These are phyloP conservation scores for Cliona cf. orientalis DNA, from an alignment of 37 sponge, comb jelly and placozoan species.

Conservation along the genomic window DNA sequence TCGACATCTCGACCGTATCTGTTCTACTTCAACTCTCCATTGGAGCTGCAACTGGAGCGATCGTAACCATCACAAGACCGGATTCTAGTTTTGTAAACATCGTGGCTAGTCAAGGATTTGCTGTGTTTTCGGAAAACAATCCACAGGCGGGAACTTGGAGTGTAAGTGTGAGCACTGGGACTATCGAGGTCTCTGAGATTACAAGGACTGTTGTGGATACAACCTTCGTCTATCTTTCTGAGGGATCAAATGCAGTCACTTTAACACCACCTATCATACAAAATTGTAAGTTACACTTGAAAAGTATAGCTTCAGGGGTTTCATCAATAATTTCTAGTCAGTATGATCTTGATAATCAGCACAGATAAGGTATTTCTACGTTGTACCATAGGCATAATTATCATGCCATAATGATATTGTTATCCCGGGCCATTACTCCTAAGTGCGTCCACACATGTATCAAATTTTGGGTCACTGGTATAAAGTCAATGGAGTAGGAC, in stretches of 20 bases:
- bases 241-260: neutral
- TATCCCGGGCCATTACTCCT: too few species aligned
- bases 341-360: too few species aligned
- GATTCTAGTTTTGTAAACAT: neutral
- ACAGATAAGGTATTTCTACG: too few species aligned
- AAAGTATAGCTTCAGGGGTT: too few species aligned
- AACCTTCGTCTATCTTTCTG: neutral
- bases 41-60: neutral
- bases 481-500: too few species aligned
- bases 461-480: too few species aligned
- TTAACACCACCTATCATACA: neutral
- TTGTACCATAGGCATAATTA: too few species aligned
- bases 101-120: neutral
- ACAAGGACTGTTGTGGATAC: neutral
- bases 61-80: constrained; percentile 1
- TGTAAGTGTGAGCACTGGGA: constrained; percentile 14
- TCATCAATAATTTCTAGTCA: too few species aligned
- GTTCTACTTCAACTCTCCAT: neutral
- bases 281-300: constrained; percentile 31
- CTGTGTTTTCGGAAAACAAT: neutral
- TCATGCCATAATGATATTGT: too few species aligned
- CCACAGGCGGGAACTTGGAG: constrained; percentile 7
- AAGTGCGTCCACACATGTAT: too few species aligned
- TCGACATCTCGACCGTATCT: neutral
- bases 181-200: neutral